These are phyloP conservation scores for Calidris pygmaea DNA, from an alignment of 2,113 vertebrate genomes.

Conservation along the genomic window DNA sequence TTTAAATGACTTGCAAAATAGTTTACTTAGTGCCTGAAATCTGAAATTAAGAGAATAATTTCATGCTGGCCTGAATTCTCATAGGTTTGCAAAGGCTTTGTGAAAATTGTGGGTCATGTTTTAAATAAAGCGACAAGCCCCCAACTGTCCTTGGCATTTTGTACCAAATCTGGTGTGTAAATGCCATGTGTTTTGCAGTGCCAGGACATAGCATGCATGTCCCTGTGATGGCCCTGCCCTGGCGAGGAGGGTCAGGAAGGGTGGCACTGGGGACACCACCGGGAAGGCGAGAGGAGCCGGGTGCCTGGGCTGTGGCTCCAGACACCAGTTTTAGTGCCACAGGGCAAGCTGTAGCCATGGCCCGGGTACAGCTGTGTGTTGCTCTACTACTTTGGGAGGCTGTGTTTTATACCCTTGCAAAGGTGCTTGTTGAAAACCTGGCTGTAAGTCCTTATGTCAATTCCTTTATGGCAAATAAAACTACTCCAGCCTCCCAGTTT, in stretches of 20 bases:
- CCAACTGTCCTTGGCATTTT: background rate
- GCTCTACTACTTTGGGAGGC: background rate
- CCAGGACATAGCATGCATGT: accelerated
- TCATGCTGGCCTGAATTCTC: background rate
- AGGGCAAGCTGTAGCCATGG: background rate
- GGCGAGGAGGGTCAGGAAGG: background rate
- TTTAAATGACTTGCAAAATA: background rate
- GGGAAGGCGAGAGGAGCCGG: background rate
- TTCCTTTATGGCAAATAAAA: background rate
- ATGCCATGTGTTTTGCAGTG: background rate
- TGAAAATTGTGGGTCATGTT: background rate
- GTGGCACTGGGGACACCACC: accelerated
- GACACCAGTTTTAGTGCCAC: background rate
- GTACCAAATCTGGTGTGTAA: no score
- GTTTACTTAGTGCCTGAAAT: background rate
- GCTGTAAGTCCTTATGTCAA: no score
- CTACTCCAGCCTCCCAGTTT: background rate
- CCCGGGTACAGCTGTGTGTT: background rate
- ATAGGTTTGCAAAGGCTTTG: background rate
- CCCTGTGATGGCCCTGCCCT: background rate
- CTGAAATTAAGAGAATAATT: background rate
- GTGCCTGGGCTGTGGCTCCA: background rate
- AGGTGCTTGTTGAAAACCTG: background rate
- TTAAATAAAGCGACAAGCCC: background rate
- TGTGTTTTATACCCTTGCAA: background rate